Evolutionary conservation across 2,113 vertebrate genomes (phyloP), one percentile per base, ranked within the genome.

Genomic region (Lanius collurio): DNA sequence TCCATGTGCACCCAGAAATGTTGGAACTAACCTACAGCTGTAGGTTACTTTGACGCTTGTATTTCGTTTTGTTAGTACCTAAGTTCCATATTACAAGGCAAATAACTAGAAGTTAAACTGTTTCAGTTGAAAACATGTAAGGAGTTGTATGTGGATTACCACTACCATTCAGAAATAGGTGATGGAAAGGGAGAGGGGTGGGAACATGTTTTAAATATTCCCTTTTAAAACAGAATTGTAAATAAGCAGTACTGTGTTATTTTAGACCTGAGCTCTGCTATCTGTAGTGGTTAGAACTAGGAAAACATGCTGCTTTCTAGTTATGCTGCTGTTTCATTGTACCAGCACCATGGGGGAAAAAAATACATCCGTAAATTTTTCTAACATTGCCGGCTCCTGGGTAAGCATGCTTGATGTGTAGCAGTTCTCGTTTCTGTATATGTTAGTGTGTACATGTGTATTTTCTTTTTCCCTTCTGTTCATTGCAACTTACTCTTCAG

Each of bases 241-340:
- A 98, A 97, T 98, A 98, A 97, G 90, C 75, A 89, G 91, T 98
- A 95, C 62, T 77, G 67, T 95, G 77, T 96, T 97, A 94, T 78
- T 97, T 97, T 97, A 97, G 95, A 93, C 92, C 91, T 97, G 96
- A 95, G 90, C 90, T 97, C 95, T 96, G 92, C 91, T 97, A 77
- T 94, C 89, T 81, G 86, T 96, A 96, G 86, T 98, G 96, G 95
- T 96, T 98, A 97, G 95, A 97, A 96, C 87, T 90, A 96, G 90
- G 95, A 97, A 95, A 97, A 95, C 82, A 91, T 94, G 95, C 95
- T 97, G 95, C 96, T 98, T 97, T 98, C 96, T 96, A 95, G 79
- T 96, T 97, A 96, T 46, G 95, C 95, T 97, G 42, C 95, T 93
- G 87, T 91, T 97, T 96, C 95, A 92, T 97, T 97, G 96, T 98